These are phyloP conservation scores for Scaptomyza hsui DNA, from an alignment of 1,140 invertebrate species.

Conservation along the genomic window DNA sequence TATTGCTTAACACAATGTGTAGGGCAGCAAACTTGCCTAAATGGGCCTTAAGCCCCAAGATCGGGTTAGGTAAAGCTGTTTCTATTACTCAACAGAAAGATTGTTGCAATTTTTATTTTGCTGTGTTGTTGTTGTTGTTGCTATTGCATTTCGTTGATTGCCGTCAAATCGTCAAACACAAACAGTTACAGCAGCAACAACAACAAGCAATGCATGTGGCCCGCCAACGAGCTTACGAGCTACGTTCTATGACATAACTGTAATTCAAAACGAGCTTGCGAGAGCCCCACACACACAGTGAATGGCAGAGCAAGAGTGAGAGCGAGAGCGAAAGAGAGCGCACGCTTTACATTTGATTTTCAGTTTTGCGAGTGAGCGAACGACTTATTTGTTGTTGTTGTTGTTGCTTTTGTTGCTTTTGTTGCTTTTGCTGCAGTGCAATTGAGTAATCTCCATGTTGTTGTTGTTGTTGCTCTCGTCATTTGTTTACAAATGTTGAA, in stretches of 20 bases:
- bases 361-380: conserved; percentile 51
- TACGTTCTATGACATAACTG: conserved; percentile 81
- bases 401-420: conserved; percentile 2
- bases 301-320: conserved; percentile 38
- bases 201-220: conserved; percentile 25
- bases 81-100: conserved; percentile 41
- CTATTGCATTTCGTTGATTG: conserved; percentile 59
- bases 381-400: conserved; percentile 69
- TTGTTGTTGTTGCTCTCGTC: conserved; percentile 21
- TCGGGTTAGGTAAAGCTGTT: conserved; percentile 2
- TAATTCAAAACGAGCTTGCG: conserved; percentile 75
- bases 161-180: conserved; percentile 33
- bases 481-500: conserved; percentile 72
- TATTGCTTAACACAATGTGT: conserved; percentile 6
- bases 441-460: conserved; percentile 71
- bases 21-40: conserved; percentile 24
- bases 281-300: conserved; percentile 37
- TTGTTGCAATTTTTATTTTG: conserved; percentile 49
- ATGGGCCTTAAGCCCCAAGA: neutral
- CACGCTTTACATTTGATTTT: conserved; percentile 1
- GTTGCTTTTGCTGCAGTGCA: conserved; percentile 47
- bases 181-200: conserved; percentile 33
- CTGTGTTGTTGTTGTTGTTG: too few relatives aligned
- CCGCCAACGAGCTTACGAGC: conserved; percentile 31
- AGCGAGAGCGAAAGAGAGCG: conserved; percentile 2